Evolutionary conservation across 2,888 invertebrate species (phyloP), one percentile per base, ranked within the genome.

Genomic region (Helobdella robusta): DNA sequence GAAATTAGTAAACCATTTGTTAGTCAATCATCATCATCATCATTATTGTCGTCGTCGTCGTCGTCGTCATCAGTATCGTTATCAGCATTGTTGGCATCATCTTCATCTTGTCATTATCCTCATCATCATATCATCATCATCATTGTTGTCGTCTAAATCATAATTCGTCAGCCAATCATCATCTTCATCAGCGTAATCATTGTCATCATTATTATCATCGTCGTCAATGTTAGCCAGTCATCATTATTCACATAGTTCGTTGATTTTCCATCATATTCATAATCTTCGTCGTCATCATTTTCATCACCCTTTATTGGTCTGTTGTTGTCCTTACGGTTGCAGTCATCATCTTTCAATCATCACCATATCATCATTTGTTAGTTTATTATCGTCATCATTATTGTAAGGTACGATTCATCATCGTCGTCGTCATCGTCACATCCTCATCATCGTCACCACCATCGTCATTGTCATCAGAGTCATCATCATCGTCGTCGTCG

Each of bases 51-150:
- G 40, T 59, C 59, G 40, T 36, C 59, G 40, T 36, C 59, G 40
- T 36, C 59, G 20, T 59, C 59, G 20, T 59, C 59, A 59, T 59
- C 59, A 5, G n/a, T 25, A 40, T 65, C 44, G 56, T 48, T 59
- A 56, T 65, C 44, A 61, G 67, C 60, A 67, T 65, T 58, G 59
- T 65, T 65, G 65, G 60, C 58, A 67, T 65, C 65, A 65, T 65
- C 62, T 62, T 67, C 63, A 65, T 68, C 67, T 48, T 67, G 58
- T 65, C 67, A 60, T 65, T 52, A 65, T 61, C 59, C 64, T 65
- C 65, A 62, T 64, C 63, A 60, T 23, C 48, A 28, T 23, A 5
- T 59, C 34, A 59, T 36, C 23, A 59, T 59, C 59, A 59, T 32
- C 59, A 59, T 35, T 36, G 36, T 59, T 36, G 25, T 59, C 36